phyloP scores from a whole-genome alignment of 1,140 invertebrate genomes.

The Caerostris extrusa region DNA sequence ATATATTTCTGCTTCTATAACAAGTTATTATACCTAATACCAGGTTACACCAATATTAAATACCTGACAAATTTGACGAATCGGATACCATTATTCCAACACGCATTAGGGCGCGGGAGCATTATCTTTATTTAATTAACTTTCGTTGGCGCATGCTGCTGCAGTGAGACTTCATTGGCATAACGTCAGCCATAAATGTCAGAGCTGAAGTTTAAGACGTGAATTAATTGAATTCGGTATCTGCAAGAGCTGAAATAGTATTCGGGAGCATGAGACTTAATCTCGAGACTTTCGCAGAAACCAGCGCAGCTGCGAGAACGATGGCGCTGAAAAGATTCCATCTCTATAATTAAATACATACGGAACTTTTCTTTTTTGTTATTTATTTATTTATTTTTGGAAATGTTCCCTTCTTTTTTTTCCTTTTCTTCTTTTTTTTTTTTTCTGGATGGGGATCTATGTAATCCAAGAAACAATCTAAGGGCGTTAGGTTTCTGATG shows the following conservation, averaged over 20 bases:
- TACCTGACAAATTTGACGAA: no score
- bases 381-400: no score
- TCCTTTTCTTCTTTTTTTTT: not conserved
- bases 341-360: constrained; percentile 30
- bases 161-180: no score
- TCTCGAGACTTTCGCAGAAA: not conserved
- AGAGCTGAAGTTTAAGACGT: not conserved
- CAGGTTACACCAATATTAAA: no score
- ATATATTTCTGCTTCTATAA: no score
- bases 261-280: constrained; percentile 4
- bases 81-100: no score
- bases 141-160: not conserved
- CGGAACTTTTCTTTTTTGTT: not conserved
- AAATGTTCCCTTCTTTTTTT: not conserved
- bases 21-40: no score
- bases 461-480: not conserved
- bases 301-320: not conserved
- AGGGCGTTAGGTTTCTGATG: not conserved
- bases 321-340: not conserved
- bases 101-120: not conserved
- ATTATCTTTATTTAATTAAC: constrained; percentile 24
- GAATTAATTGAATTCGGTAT: constrained; percentile 44
- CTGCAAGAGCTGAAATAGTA: constrained; percentile 33
- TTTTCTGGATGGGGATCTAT: no score
- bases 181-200: no score